Percentiles rank a stretch among this genome's conserved stretches.
Conservation (phyloP, 2,888 invertebrate species). For the Tetragonisca angustula region DNA sequence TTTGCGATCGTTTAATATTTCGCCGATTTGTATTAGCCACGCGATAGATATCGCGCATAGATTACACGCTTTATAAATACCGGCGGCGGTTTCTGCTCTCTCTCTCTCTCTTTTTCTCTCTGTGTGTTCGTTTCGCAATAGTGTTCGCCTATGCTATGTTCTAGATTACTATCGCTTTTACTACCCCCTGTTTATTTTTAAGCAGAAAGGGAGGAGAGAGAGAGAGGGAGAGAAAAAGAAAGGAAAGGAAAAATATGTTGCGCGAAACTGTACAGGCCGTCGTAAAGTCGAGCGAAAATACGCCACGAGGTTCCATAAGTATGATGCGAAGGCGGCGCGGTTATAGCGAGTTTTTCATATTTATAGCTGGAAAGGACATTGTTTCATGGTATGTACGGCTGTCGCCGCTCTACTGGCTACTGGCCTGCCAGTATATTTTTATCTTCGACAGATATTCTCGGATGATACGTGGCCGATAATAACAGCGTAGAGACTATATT, state of each 20-base stretch:
- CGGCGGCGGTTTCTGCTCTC: neutral
- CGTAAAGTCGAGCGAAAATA: constrained; percentile 34
- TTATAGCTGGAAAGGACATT: constrained; percentile 40
- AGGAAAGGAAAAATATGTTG: neutral
- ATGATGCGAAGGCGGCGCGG: constrained; percentile 1
- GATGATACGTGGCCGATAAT: constrained; percentile 28
- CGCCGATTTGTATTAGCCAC: constrained; percentile 25
- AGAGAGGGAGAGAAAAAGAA: neutral
- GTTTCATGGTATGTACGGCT: constrained; percentile 15
- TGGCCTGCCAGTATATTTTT: constrained; percentile 46
- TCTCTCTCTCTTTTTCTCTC: too few relatives aligned
- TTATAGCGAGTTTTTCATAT: constrained; percentile 32
- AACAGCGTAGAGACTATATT: constrained; percentile 5
- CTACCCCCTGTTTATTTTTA: constrained; percentile 26
- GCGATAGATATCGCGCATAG: constrained; percentile 22
- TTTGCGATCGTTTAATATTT: constrained; percentile 40
- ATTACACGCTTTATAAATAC: constrained; percentile 27
- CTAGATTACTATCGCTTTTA: neutral
- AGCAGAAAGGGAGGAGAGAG: neutral
- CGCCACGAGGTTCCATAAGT: constrained; percentile 12
- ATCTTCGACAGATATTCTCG: constrained; percentile 32
- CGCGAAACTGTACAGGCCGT: neutral
- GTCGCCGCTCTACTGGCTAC: neutral
- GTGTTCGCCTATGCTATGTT: neutral
- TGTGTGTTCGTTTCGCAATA: neutral